Base-by-base conservation (phyloP, 2,888 invertebrate genomes). In the Andrena haemorrhoa region DNA sequence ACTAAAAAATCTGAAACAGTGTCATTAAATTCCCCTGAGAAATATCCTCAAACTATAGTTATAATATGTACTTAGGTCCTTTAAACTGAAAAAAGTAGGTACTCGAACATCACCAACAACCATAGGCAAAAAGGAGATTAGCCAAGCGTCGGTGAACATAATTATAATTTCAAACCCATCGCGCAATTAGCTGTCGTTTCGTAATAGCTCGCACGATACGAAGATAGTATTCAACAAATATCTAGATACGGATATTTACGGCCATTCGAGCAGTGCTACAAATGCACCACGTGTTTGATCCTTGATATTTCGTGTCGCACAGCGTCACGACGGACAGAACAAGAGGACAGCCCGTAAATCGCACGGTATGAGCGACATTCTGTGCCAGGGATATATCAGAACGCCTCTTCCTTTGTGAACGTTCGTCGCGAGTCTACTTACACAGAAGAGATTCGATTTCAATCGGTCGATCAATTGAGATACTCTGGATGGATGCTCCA, bases 251-350 rank as follows among this genome's bases (percentile, higher is more conserved):
- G 10, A 10, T 26, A 53, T 53, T 53, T 20, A 5, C 20, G 23
- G 10, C 10, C 23, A 56, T 20, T 56, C 35, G 53, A 12, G 20
- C 23, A 61, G 35, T 53, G 41, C 41, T 64, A 35, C 29, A 53
- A 35, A 66, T 66, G 47, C 33, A 41, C 58, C 56, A 58, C 31
- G 56, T 56, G 73, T 60, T 47, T 20, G 53, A 78, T 78, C 68
- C 64, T 58, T 35, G 56, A 56, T 74, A 69, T 63, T 47, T 63
- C 63, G 41, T 49, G 56, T 31, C 61, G 20, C 23, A 60, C 8
- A 16, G 20, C 41, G 10, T 65, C 41, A 20, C 26, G 26, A n/a
- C 6, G 23, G 31, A 49, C 29, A 29, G 51, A 77, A 63, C 69
- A 69, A 66, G 41, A 69, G 63, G 49, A 49, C 29, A 23, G 41